Evolutionary conservation across 2,797 vertebrate genomes (phyloP).

Genomic region (Cetoscarus ocellatus): DNA sequence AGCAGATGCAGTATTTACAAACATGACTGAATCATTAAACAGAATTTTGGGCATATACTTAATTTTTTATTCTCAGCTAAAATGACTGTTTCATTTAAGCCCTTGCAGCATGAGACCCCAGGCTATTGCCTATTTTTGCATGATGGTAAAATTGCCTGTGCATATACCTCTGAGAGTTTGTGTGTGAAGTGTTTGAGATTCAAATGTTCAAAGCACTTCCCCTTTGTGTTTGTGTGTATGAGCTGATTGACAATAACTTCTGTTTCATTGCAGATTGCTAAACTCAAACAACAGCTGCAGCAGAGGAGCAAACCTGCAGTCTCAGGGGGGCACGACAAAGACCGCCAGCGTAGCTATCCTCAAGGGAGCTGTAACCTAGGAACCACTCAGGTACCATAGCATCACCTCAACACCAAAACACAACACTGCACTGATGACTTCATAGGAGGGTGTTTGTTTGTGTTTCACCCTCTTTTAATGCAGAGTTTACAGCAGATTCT

Average conservation of each 20-base stretch:
- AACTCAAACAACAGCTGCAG: conserved; percentile 92
- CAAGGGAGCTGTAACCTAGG: conserved; percentile 75
- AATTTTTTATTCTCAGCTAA: too few species aligned
- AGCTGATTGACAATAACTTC: conserved; percentile 43
- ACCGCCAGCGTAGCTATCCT: conserved; percentile 73
- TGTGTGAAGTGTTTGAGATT: background rate
- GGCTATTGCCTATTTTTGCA: too few species aligned
- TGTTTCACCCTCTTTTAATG: background rate
- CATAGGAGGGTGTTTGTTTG: background rate
- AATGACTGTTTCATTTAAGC: too few species aligned
- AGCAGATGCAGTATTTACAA: too few species aligned
- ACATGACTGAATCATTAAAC: too few species aligned
- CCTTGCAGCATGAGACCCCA: too few species aligned
- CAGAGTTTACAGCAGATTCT: background rate
- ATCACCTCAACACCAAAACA: conserved; percentile 35
- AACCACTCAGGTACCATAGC: conserved; percentile 68
- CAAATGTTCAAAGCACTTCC: conserved; percentile 5
- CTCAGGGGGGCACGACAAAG: conserved; percentile 85
- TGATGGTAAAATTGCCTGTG: too few species aligned
- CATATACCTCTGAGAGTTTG: background rate
- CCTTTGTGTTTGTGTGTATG: conserved; percentile 14
- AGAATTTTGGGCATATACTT: too few species aligned
- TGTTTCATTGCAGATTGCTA: conserved; percentile 83
- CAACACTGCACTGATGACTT: background rate
- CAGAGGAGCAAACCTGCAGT: conserved; percentile 75